Percentiles rank a stretch among this genome's conserved stretches.
Evolutionary conservation across 2,888 invertebrate genomes (phyloP).

Genomic region (Apeira syringaria): DNA sequence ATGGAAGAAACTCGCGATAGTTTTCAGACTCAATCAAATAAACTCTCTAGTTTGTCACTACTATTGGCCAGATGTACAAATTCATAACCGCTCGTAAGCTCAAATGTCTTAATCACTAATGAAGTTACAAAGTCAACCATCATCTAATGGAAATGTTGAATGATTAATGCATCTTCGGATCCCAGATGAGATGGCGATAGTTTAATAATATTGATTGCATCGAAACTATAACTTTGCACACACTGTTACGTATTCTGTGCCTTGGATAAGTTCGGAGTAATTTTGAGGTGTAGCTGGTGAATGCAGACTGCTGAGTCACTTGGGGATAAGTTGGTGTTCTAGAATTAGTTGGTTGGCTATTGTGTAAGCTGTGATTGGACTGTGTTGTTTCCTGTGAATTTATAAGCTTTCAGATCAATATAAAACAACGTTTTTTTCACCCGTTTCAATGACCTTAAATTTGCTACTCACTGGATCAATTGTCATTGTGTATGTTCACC

Average conservation of each 20-base stretch:
- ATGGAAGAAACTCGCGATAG: too few relatives aligned
- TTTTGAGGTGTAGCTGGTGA: slow-evolving; percentile 13
- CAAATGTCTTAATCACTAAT: slow-evolving; percentile 24
- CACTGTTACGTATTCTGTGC: not conserved
- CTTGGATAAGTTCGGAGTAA: slow-evolving; percentile 12
- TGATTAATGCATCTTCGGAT: slow-evolving; percentile 40
- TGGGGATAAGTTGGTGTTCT: not conserved
- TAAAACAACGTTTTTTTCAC: too few relatives aligned
- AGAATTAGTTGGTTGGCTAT: not conserved
- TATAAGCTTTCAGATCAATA: too few relatives aligned
- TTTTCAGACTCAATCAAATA: too few relatives aligned
- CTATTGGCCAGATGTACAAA: not conserved
- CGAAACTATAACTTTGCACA: slow-evolving; percentile 28
- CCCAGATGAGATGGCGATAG: slow-evolving; percentile 32
- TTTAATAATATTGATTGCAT: slow-evolving; percentile 40
- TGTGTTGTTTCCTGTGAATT: too few relatives aligned
- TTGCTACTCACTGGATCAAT: too few relatives aligned
- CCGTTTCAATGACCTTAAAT: too few relatives aligned
- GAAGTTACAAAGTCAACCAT: slow-evolving; percentile 37
- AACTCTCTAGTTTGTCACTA: too few relatives aligned
- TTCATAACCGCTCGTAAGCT: not conserved
- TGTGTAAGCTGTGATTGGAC: too few relatives aligned
- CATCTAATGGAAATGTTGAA: slow-evolving; percentile 36
- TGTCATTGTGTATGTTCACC: too few relatives aligned
- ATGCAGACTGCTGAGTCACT: slow-evolving; percentile 1